Evolutionary conservation across 2,888 invertebrate genomes (phyloP), one percentile per base, ranked within the genome.

Genomic region (Dryadula phaetusa): DNA sequence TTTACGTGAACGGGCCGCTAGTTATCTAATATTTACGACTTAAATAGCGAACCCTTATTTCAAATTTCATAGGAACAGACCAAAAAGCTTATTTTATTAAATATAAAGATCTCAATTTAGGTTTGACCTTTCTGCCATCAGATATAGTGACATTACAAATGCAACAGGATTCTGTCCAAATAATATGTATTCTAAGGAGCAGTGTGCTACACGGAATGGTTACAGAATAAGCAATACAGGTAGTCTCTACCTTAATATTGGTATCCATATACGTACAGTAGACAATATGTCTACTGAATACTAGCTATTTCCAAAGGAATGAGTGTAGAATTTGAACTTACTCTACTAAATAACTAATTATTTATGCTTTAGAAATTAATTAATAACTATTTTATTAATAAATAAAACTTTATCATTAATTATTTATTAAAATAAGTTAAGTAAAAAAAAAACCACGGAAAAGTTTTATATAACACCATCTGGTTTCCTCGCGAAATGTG

Each of bases 401-500:
- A 6, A 0, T 22, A 47, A n/a, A 49, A 25, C 6, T 34, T 14
- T 3, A 5, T 14, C 20, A 54, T 8, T 4, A 2, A 12, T 14
- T 20, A 54, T 34, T 37, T 2, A 54, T 37, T 54, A 37, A 37
- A 20, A 37, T 34, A 37, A 37, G 14, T 34, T 14, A 14, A 14
- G 5, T 34, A 28, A 58, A 6, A 58, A 6, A 58, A 7, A 22
- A 22, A 56, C 20, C n/a, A 22, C 16, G 16, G 3, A 18, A 58
- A 42, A 28, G 12, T 25, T 16, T 28, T 18, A 44, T 58, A 37
- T 25, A 56, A 40, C 56, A 22, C 16, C 25, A 22, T 60, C 42
- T 60, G 58, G 44, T 44, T 60, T 60, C 18, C 28, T 44, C 58
- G 16, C 42, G 44, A 58, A 22, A 42, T 16, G 42, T 18, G 58